Evolutionary conservation across 1,140 invertebrate species (phyloP).

Genomic region (Trichonephila clavipes): DNA sequence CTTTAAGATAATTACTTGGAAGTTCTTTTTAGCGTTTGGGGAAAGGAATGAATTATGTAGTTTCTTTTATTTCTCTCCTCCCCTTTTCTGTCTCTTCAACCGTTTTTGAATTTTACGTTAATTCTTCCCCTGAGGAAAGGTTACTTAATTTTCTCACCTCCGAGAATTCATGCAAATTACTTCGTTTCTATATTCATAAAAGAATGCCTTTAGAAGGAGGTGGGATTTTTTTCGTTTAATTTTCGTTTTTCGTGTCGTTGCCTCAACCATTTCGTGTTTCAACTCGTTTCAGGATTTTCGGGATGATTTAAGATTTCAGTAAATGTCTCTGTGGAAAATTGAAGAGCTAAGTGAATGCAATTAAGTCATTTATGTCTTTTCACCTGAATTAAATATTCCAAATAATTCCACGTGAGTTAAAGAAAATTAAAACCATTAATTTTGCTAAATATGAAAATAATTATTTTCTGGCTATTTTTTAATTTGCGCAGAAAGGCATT

Average conservation of each 20-base stretch:
- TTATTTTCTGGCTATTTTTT: background rate
- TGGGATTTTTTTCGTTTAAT: background rate
- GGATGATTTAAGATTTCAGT: constrained; percentile 28
- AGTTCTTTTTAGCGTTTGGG: constrained; percentile 64
- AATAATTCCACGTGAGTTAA: background rate
- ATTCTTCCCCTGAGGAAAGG: constrained; percentile 35
- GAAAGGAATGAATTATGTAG: constrained; percentile 57
- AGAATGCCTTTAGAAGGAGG: background rate
- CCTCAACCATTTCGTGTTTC: background rate
- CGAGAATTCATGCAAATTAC: constrained; percentile 69
- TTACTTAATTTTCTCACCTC: constrained; percentile 67
- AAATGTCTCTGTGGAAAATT: constrained; percentile 2
- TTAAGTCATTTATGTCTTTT: constrained; percentile 19
- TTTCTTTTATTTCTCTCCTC: constrained; percentile 62
- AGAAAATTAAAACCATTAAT: background rate
- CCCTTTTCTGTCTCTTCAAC: constrained; percentile 1
- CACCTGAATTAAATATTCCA: background rate
- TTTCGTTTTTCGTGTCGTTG: constrained; percentile 48
- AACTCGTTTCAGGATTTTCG: background rate
- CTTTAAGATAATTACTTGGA: constrained; percentile 73
- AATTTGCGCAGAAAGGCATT: too few species aligned
- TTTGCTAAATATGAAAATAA: background rate
- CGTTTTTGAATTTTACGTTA: constrained; percentile 61
- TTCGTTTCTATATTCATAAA: constrained; percentile 59
- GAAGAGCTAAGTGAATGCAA: background rate